These are phyloP conservation scores for Probosciger aterrimus DNA, from an alignment of 2,113 vertebrate genomes.

Conservation along the genomic window DNA sequence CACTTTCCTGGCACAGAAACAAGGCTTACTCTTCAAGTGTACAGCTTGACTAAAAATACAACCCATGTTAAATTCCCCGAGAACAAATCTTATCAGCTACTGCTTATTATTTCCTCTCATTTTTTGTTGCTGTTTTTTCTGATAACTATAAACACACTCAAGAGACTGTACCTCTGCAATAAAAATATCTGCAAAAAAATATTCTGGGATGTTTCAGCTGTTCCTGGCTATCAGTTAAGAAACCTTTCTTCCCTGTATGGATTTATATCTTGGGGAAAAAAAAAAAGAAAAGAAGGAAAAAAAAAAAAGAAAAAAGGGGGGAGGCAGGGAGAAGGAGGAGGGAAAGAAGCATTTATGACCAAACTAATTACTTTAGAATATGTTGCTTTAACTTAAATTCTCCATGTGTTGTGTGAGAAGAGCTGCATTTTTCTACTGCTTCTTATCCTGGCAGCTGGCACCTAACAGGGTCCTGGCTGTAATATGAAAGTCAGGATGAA, in stretches of 20 bases:
- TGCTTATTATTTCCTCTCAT: not conserved
- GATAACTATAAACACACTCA: not conserved
- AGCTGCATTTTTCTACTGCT: not conserved
- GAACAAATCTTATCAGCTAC: not conserved
- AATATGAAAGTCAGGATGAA: not conserved
- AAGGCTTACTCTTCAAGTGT: not conserved
- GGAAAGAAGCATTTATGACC: not conserved
- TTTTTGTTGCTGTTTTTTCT: not conserved
- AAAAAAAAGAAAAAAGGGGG: not conserved
- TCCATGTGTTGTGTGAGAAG: rapidly evolving
- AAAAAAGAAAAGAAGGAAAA: not conserved
- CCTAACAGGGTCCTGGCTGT: not conserved
- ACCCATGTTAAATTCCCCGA: not conserved
- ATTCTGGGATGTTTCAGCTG: not conserved
- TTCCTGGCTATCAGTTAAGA: not conserved
- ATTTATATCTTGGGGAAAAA: not conserved
- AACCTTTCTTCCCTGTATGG: not conserved
- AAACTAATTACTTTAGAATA: not conserved
- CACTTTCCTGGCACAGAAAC: not conserved
- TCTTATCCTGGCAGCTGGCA: not conserved
- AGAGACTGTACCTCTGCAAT: not conserved
- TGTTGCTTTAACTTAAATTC: not conserved
- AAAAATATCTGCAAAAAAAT: not conserved
- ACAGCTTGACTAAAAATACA: not conserved
- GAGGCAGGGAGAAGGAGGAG: too few relatives aligned